A percentile compares a stretch with the other conserved stretches of the same genome.
These are phyloP conservation scores for Cinclus cinclus DNA, from an alignment of 2,113 vertebrate genomes.

Conservation along the genomic window DNA sequence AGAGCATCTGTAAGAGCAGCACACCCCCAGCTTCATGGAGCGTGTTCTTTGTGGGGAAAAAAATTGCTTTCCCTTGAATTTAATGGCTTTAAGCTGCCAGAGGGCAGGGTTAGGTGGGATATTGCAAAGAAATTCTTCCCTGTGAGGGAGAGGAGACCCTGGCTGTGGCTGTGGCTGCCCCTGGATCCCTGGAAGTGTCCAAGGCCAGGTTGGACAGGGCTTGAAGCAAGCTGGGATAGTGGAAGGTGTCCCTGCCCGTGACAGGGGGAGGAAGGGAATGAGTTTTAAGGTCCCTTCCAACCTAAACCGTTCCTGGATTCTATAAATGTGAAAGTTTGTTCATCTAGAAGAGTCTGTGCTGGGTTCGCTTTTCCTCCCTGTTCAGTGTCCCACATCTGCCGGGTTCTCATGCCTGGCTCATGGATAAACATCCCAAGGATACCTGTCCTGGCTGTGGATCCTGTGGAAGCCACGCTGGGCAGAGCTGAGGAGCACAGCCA, in stretches of 20 bases:
- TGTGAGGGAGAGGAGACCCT: not conserved
- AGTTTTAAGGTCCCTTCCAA: not conserved
- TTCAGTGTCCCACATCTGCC: not conserved
- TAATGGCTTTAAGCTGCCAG: not conserved
- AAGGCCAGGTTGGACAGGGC: fast-evolving
- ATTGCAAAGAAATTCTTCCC: not conserved
- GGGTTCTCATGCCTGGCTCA: not conserved
- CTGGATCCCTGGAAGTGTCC: not conserved
- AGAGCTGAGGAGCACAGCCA: not conserved
- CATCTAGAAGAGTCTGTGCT: not conserved
- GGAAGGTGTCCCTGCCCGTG: not conserved
- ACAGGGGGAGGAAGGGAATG: fast-evolving
- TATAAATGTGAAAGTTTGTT: not conserved
- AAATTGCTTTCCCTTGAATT: not conserved
- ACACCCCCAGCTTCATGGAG: conserved; percentile 1
- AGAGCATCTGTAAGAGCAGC: conserved; percentile 48
- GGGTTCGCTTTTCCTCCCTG: not conserved
- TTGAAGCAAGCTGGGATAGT: fast-evolving
- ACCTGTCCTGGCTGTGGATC: not conserved
- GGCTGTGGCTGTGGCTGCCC: not conserved
- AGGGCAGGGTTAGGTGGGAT: not conserved
- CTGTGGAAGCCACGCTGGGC: not conserved
- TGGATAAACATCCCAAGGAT: fast-evolving
- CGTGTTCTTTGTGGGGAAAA: not conserved
- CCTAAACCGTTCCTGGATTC: not conserved